Conservation (phyloP, 2,888 invertebrate genomes). For the Panopea generosa region DNA sequence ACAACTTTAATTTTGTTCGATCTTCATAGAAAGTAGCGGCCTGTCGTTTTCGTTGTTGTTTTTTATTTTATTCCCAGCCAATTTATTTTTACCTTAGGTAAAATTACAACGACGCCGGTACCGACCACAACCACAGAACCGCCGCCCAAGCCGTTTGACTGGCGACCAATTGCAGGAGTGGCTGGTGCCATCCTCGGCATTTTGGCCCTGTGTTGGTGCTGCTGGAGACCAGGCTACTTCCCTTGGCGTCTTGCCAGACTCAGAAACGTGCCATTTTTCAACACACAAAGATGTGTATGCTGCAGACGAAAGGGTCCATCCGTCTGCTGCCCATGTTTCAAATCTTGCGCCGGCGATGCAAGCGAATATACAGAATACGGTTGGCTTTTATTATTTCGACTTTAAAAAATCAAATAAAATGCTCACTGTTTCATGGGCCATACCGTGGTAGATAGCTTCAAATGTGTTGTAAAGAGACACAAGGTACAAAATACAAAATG, state of each 20-base stretch:
- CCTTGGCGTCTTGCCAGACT: constrained; percentile 73
- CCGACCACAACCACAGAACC: constrained; percentile 56
- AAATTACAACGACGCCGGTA: constrained; percentile 51
- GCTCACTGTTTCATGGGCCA: no score
- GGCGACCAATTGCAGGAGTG: constrained; percentile 59
- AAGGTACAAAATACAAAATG: no score
- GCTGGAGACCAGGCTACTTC: constrained; percentile 75
- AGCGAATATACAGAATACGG: constrained; percentile 26
- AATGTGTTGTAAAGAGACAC: no score
- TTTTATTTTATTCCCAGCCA: no score
- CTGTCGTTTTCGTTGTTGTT: no score
- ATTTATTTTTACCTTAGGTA: no score
- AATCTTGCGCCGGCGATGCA: constrained; percentile 29
- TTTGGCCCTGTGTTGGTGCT: constrained; percentile 71
- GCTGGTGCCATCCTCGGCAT: constrained; percentile 47
- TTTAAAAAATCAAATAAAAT: no score
- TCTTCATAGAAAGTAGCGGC: no score
- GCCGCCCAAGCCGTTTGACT: constrained; percentile 48
- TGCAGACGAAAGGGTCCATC: constrained; percentile 42
- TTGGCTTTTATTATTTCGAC: constrained; percentile 1
- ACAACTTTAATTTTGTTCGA: no score
- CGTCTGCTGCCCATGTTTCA: constrained; percentile 34
- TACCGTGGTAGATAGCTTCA: no score
- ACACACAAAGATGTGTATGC: constrained; percentile 51
- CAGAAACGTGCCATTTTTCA: constrained; percentile 70